phyloP scores from a whole-genome alignment of 2,888 invertebrate species.

The Teleogryllus oceanicus region DNA sequence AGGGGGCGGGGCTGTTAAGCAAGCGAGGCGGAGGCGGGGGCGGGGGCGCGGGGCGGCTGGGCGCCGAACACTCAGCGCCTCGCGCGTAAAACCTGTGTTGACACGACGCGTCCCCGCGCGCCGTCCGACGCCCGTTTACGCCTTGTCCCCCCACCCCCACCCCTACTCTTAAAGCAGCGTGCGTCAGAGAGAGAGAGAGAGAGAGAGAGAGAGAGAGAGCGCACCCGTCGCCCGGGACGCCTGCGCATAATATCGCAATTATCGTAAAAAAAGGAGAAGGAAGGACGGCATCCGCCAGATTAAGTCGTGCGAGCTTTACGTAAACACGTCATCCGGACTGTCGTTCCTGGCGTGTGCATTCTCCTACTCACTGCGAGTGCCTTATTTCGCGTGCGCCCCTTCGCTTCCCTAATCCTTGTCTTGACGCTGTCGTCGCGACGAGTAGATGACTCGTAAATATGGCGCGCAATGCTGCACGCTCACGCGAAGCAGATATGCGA shows the following conservation, averaged over 20 bases:
- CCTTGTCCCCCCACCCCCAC: neutral
- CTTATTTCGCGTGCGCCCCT: no score
- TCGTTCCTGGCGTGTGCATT: no score
- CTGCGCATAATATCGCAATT: slow-evolving; percentile 3
- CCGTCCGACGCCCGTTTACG: neutral
- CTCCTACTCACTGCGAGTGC: no score
- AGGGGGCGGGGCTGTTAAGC: neutral
- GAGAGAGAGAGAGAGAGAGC: no score
- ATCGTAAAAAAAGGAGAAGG: slow-evolving; percentile 6
- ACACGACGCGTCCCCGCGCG: neutral
- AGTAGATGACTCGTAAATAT: no score
- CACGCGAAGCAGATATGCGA: no score
- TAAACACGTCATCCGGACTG: neutral
- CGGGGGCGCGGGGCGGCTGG: no score
- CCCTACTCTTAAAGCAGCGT: neutral
- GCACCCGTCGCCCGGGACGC: neutral
- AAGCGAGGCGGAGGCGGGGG: neutral
- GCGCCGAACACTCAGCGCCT: neutral
- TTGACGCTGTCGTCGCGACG: no score
- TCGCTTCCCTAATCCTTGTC: no score
- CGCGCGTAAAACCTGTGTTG: neutral
- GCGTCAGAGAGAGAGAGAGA: no score
- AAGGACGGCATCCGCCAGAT: neutral
- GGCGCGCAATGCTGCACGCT: no score
- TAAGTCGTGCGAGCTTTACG: neutral